phyloP scores from a whole-genome alignment of 2,888 invertebrate species.

The Escarpia spicata region DNA sequence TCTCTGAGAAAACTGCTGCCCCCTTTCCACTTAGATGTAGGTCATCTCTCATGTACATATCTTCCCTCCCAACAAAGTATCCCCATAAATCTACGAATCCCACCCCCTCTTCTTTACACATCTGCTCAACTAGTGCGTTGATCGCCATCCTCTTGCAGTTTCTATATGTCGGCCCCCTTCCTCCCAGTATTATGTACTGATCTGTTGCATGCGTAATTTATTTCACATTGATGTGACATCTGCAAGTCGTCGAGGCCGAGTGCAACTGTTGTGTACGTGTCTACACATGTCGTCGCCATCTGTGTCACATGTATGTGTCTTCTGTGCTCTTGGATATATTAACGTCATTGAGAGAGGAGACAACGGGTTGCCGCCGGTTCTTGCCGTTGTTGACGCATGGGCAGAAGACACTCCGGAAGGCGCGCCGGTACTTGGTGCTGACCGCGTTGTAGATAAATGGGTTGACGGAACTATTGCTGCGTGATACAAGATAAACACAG shows the following conservation, averaged over 20 bases:
- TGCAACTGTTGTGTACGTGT: neutral
- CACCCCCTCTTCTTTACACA: too few relatives aligned
- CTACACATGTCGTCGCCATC: neutral
- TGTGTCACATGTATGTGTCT: neutral
- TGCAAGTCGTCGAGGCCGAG: neutral
- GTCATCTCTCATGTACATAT: too few relatives aligned
- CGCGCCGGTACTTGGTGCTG: neutral
- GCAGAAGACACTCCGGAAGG: constrained; percentile 7
- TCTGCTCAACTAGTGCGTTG: too few relatives aligned
- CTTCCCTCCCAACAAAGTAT: too few relatives aligned
- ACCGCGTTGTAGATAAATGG: constrained; percentile 14
- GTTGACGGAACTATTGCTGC: neutral
- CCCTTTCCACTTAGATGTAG: too few relatives aligned
- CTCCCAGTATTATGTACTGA: too few relatives aligned
- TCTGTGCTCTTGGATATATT: neutral
- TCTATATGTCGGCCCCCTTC: too few relatives aligned
- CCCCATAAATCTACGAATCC: too few relatives aligned
- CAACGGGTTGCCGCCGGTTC: neutral
- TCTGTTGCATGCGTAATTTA: neutral
- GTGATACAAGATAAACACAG: neutral
- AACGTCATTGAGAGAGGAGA: neutral
- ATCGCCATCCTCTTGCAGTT: too few relatives aligned
- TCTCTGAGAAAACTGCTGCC: too few relatives aligned
- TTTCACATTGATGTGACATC: neutral
- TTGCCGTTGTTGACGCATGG: neutral